Percentiles rank a stretch among this genome's conserved stretches.
Evolutionary conservation across 2,797 vertebrate genomes (phyloP).

Genomic region (Kryptolebias ocellatus): DNA sequence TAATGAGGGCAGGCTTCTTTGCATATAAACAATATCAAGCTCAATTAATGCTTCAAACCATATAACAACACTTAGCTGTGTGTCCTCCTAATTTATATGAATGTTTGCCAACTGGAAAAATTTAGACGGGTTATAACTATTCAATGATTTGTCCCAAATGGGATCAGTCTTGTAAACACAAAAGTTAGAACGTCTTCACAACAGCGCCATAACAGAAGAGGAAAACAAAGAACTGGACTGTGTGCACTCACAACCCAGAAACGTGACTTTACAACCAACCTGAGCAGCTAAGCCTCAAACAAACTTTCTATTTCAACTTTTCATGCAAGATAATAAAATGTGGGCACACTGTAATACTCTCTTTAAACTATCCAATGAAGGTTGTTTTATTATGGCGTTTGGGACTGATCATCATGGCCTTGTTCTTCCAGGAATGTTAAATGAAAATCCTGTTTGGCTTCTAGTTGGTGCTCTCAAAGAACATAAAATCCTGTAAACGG

Average conservation of each 20-base stretch:
- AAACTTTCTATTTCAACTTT: conserved; percentile 44
- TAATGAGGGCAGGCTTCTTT: conserved; percentile 1
- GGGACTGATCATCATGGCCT: conserved; percentile 50
- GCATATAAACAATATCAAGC: conserved; percentile 11
- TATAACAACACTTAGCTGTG: conserved; percentile 15
- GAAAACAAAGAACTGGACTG: conserved; percentile 13
- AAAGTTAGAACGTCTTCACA: conserved; percentile 15
- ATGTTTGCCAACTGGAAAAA: conserved; percentile 11
- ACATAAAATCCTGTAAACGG: conserved; percentile 85
- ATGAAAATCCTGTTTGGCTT: conserved; percentile 29
- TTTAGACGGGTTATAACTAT: background rate
- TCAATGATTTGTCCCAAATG: conserved; percentile 16
- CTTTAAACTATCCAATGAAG: conserved; percentile 34
- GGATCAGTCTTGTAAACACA: conserved; percentile 41
- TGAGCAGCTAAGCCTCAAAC: conserved; percentile 55
- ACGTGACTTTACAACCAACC: conserved; percentile 36
- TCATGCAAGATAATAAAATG: conserved; percentile 51
- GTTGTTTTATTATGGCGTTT: conserved; percentile 44
- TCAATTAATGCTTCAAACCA: background rate
- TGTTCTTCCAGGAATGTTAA: conserved; percentile 52
- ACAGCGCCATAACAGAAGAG: conserved; percentile 1
- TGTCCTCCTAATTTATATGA: conserved; percentile 5
- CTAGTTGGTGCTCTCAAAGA: conserved; percentile 80
- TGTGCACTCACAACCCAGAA: conserved; percentile 26
- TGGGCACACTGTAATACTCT: conserved; percentile 30